Conservation (phyloP, 2,888 invertebrate species). For the Tholera decimalis region DNA sequence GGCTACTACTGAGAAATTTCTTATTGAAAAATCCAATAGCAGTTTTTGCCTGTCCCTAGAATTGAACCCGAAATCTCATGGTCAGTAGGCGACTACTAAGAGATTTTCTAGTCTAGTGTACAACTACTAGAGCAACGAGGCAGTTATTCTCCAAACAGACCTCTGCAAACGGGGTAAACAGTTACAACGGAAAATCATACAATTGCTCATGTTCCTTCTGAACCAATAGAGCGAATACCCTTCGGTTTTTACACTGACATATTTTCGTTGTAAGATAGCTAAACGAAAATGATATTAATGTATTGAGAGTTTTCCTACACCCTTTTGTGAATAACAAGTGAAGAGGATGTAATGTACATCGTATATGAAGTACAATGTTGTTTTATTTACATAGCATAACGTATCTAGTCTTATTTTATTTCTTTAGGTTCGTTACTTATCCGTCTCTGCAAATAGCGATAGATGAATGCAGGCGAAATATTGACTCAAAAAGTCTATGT, state of each 20-base stretch:
- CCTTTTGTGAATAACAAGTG: slow-evolving; percentile 69
- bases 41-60: no score
- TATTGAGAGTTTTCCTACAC: slow-evolving; percentile 64
- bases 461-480: slow-evolving; percentile 14
- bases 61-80: no score
- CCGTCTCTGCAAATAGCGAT: slow-evolving; percentile 24
- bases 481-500: no score
- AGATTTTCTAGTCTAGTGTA: no score
- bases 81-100: no score
- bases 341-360: slow-evolving; percentile 60
- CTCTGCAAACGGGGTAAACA: no score
- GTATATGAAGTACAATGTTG: slow-evolving; percentile 48
- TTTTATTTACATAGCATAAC: slow-evolving; percentile 66
- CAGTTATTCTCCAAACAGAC: no score
- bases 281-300: slow-evolving; percentile 62
- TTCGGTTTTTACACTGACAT: slow-evolving; percentile 57
- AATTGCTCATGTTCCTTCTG: slow-evolving; percentile 41
- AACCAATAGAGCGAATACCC: slow-evolving; percentile 53
- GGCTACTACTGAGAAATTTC: no score
- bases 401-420: slow-evolving; percentile 58
- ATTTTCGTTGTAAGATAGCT: slow-evolving; percentile 53
- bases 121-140: no score
- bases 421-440: slow-evolving; percentile 42
- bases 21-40: no score
- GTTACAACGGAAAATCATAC: slow-evolving; percentile 35